These are phyloP conservation scores for Cataglyphis altisquamis DNA, from an alignment of 2,888 invertebrate species.

Conservation along the genomic window DNA sequence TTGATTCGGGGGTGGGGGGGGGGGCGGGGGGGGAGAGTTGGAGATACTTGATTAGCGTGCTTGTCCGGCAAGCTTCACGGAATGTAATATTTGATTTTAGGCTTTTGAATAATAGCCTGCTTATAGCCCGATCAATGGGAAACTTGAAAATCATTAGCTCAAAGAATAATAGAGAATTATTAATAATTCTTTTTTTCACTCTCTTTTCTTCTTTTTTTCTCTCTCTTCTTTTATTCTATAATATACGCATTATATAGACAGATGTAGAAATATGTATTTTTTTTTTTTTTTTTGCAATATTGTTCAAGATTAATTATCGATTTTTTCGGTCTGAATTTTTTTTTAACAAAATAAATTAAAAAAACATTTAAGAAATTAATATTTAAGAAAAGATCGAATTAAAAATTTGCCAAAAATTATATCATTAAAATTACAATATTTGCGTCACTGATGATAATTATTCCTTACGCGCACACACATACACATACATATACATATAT, in stretches of 20 bases:
- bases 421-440: neutral
- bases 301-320: neutral
- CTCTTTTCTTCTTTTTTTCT: neutral
- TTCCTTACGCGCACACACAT: too few relatives aligned
- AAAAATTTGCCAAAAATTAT: neutral
- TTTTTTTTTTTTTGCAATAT: neutral
- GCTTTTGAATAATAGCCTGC: slow-evolving; percentile 57
- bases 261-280: neutral
- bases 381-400: neutral
- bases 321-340: neutral
- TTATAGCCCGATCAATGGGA: slow-evolving; percentile 30
- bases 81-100: slow-evolving; percentile 65
- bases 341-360: neutral
- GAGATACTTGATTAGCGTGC: slow-evolving; percentile 69
- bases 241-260: neutral
- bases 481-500: too few relatives aligned
- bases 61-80: slow-evolving; percentile 53
- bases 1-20: slow-evolving; percentile 65
- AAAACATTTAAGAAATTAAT: neutral
- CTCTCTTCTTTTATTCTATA: neutral
- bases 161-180: neutral
- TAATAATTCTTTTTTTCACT: slow-evolving; percentile 11
- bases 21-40: slow-evolving; percentile 57
- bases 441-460: too few relatives aligned
- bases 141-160: neutral